Percentiles rank a stretch among this genome's conserved stretches.
These are phyloP conservation scores for Cerastis leucographa DNA, from an alignment of 2,888 invertebrate genomes.

Conservation along the genomic window DNA sequence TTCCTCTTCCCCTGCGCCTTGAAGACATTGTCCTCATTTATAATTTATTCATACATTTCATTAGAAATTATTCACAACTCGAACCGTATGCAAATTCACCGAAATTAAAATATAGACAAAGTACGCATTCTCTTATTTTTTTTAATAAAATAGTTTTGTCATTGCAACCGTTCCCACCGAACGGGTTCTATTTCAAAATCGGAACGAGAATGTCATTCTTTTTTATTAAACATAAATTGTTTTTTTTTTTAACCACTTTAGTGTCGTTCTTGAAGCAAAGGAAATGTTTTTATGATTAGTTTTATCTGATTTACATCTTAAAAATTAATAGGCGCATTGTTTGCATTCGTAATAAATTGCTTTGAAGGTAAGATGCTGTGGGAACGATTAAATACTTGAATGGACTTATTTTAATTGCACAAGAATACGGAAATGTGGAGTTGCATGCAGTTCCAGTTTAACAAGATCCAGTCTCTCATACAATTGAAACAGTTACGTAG, in stretches of 20 bases:
- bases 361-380: constrained; percentile 39
- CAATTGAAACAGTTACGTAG: not conserved
- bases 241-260: constrained; percentile 60
- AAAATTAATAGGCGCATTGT: constrained; percentile 38
- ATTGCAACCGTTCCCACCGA: constrained; percentile 84
- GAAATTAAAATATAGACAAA: constrained; percentile 87
- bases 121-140: constrained; percentile 72
- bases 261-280: constrained; percentile 41
- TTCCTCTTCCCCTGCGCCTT: constrained; percentile 83
- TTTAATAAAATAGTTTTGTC: constrained; percentile 78
- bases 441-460: constrained; percentile 1
- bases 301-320: constrained; percentile 50
- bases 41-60: constrained; percentile 88
- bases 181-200: constrained; percentile 72
- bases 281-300: constrained; percentile 60
- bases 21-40: constrained; percentile 85
- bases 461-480: constrained; percentile 18
- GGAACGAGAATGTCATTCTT: constrained; percentile 68
- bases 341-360: constrained; percentile 26
- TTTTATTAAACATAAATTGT: constrained; percentile 68
- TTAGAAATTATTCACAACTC: constrained; percentile 81
- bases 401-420: constrained; percentile 38
- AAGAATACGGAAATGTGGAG: constrained; percentile 24
- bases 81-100: constrained; percentile 83
- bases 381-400: constrained; percentile 33